Conservation (phyloP, 2,888 invertebrate genomes). For the Molorchus minor region DNA sequence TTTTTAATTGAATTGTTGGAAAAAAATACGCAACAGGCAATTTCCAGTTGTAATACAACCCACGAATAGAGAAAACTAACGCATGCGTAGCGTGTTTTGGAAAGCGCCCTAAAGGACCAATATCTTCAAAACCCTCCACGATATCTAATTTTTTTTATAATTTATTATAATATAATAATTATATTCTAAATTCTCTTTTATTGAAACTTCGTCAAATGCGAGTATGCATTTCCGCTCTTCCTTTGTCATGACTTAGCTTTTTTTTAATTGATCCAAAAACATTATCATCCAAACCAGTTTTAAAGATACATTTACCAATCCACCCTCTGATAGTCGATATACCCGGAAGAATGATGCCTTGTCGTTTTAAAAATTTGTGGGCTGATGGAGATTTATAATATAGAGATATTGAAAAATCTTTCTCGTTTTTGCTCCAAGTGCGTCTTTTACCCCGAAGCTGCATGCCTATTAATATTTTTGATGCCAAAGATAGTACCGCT, state of each 20-base stretch:
- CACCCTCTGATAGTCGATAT: slow-evolving; percentile 8
- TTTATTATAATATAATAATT: too few species aligned
- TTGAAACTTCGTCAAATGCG: slow-evolving; percentile 14
- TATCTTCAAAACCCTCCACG: slow-evolving; percentile 31
- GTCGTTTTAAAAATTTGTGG: slow-evolving; percentile 6
- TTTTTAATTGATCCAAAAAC: slow-evolving; percentile 4
- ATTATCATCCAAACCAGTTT: slow-evolving; percentile 7
- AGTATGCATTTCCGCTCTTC: slow-evolving; percentile 13
- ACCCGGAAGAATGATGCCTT: slow-evolving; percentile 16
- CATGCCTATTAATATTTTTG: slow-evolving; percentile 1
- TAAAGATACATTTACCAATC: slow-evolving; percentile 6
- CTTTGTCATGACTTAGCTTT: too few species aligned
- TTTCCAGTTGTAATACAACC: slow-evolving; percentile 30
- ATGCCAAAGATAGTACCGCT: background rate
- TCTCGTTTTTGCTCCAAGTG: background rate
- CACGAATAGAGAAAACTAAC: slow-evolving; percentile 25
- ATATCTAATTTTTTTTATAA: slow-evolving; percentile 7
- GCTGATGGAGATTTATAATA: slow-evolving; percentile 7
- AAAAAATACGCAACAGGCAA: slow-evolving; percentile 41
- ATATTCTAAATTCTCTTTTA: slow-evolving; percentile 27
- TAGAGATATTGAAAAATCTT: background rate
- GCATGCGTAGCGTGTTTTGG: slow-evolving; percentile 18
- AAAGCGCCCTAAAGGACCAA: slow-evolving; percentile 20
- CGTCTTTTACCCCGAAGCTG: slow-evolving; percentile 5
- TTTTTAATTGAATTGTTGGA: background rate